Evolutionary conservation across 53 echinoderm and acorn worm genomes (phyloP).

Genomic region (Apostichopus leukothele): DNA sequence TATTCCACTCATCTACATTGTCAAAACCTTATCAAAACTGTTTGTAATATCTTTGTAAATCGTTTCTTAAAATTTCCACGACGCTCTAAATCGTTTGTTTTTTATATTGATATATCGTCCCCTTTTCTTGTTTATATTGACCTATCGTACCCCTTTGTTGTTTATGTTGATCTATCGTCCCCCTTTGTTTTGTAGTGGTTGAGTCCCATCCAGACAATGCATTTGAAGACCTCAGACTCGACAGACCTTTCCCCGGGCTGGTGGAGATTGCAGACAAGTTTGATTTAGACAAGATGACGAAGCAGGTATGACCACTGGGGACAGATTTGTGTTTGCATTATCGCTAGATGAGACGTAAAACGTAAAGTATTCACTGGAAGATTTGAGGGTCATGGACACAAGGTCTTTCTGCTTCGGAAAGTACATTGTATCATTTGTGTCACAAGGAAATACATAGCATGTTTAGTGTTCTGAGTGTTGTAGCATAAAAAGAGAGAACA

Average conservation of each 20-base stretch:
- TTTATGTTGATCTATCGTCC: neutral
- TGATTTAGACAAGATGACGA: constrained; percentile 81
- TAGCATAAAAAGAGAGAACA: too few species aligned
- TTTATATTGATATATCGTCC: too few species aligned
- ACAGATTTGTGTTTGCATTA: neutral
- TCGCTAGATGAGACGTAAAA: neutral
- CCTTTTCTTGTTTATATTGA: neutral
- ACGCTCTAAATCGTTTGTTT: neutral
- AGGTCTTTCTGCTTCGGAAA: too few species aligned
- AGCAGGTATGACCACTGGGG: constrained; percentile 66
- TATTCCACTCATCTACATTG: too few species aligned
- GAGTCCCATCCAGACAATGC: constrained; percentile 98
- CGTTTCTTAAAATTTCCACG: too few species aligned
- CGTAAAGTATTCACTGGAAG: neutral
- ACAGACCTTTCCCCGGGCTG: constrained; percentile 77
- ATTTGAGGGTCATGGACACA: too few species aligned
- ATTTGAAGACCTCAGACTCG: constrained; percentile 82
- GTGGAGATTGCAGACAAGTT: constrained; percentile 71
- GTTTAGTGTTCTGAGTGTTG: too few species aligned
- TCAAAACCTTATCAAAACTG: too few species aligned
- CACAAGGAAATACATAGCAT: too few species aligned
- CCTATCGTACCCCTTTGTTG: neutral
- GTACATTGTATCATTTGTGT: too few species aligned
- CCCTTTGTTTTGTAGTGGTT: constrained; percentile 58
- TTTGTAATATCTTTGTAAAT: too few species aligned